Percentiles rank a stretch among this genome's conserved stretches.
Evolutionary conservation across 2,797 vertebrate genomes (phyloP).

Genomic region (Liasis olivaceus): DNA sequence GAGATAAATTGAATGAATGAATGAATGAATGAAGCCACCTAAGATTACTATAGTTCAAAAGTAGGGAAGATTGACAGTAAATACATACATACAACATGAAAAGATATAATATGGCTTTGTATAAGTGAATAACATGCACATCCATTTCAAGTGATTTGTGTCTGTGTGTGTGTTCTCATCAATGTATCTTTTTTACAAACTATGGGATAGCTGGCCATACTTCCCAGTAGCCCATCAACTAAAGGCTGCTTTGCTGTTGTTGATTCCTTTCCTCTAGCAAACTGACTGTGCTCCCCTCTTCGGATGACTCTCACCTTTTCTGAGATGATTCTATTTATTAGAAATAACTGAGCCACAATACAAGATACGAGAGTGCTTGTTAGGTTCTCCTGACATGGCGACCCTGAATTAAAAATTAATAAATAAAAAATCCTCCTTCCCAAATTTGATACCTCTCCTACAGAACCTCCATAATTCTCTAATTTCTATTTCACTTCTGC

Average conservation of each 20-base stretch:
- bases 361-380: neutral
- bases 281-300: neutral
- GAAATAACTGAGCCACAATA: neutral
- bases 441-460: neutral
- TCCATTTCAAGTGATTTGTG: neutral
- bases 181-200: neutral
- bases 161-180: neutral
- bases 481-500: neutral
- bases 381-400: neutral
- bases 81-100: neutral
- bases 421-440: neutral
- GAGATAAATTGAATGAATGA: no score
- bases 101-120: neutral
- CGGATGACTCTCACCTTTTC: neutral
- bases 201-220: neutral
- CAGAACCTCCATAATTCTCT: neutral
- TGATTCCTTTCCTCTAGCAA: neutral
- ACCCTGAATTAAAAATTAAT: neutral
- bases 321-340: conserved; percentile 5
- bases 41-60: no score
- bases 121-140: neutral
- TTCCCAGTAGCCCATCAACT: no score
- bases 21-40: no score
- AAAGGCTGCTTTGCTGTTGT: neutral
- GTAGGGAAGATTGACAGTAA: neutral